Percentiles rank a stretch among this genome's conserved stretches.
These are phyloP conservation scores for Anseranas semipalmata DNA, from an alignment of 2,113 vertebrate species.

Conservation along the genomic window DNA sequence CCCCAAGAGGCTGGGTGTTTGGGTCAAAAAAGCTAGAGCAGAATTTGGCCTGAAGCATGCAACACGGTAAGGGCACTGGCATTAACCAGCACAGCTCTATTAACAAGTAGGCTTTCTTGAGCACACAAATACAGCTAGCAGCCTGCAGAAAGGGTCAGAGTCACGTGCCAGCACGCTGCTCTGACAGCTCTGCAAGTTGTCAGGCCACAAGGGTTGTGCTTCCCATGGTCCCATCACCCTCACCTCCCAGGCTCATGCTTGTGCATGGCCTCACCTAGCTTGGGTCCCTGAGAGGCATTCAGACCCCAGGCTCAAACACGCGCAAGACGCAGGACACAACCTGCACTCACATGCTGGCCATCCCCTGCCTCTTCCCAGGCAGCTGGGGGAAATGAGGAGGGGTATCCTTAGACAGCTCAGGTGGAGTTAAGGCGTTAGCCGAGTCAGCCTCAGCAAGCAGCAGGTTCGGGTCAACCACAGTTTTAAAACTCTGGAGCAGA, in stretches of 20 bases:
- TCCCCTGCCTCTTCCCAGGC: too few species aligned
- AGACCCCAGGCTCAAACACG: not conserved
- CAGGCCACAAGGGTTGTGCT: not conserved
- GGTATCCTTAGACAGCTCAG: too few species aligned
- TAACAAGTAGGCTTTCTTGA: not conserved
- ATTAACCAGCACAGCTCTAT: not conserved
- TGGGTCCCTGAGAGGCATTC: not conserved
- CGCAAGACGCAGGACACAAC: not conserved
- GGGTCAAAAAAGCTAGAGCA: not conserved
- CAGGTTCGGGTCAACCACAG: not conserved
- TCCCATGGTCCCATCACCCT: accelerated
- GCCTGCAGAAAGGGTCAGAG: not conserved
- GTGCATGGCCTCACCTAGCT: not conserved
- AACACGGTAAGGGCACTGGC: too few species aligned
- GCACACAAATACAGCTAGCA: not conserved
- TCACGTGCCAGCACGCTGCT: not conserved
- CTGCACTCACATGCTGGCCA: too few species aligned
- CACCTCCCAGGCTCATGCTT: not conserved
- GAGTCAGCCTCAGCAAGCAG: not conserved
- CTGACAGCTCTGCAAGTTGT: accelerated
- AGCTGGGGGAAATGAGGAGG: too few species aligned
- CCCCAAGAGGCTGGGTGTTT: not conserved
- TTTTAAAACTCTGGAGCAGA: not conserved
- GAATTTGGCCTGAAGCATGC: not conserved
- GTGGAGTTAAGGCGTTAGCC: not conserved